These are phyloP conservation scores for Nautilus pompilius DNA, from an alignment of 1,140 invertebrate species.

Conservation along the genomic window DNA sequence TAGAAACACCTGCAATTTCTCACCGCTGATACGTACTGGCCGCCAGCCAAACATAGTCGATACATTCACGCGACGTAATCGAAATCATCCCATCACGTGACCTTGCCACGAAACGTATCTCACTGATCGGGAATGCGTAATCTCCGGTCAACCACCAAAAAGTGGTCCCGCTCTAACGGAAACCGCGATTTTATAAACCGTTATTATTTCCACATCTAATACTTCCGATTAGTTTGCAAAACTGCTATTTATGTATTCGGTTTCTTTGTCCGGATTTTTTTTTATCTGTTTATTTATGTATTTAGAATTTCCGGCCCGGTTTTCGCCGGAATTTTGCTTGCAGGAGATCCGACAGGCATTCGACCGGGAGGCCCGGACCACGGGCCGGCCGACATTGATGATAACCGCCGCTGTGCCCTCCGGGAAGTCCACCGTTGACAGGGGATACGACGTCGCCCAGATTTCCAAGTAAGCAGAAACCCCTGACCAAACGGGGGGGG, in stretches of 20 bases:
- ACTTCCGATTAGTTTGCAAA: background rate
- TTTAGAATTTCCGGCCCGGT: too few species aligned
- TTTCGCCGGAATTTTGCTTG: too few species aligned
- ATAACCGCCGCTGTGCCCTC: conserved; percentile 91
- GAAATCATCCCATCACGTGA: too few species aligned
- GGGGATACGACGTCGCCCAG: conserved; percentile 84
- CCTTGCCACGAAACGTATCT: too few species aligned
- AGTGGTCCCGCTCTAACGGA: too few species aligned
- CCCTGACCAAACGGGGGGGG: too few species aligned
- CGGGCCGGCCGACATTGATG: conserved; percentile 72
- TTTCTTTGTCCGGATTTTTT: background rate
- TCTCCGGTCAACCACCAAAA: too few species aligned
- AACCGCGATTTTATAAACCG: background rate
- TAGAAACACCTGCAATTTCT: background rate
- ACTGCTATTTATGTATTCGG: background rate
- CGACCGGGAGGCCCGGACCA: conserved; percentile 77
- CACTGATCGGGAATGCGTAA: too few species aligned
- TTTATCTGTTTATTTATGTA: background rate
- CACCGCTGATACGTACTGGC: background rate
- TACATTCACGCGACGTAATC: too few species aligned
- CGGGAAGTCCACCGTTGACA: conserved; percentile 87
- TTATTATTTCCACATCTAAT: background rate
- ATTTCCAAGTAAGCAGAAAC: conserved; percentile 73
- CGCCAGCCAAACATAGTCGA: background rate
- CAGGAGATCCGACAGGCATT: conserved; percentile 87